Conservation (phyloP, 2,113 vertebrate species). For the Macquaria ambigua region DNA sequence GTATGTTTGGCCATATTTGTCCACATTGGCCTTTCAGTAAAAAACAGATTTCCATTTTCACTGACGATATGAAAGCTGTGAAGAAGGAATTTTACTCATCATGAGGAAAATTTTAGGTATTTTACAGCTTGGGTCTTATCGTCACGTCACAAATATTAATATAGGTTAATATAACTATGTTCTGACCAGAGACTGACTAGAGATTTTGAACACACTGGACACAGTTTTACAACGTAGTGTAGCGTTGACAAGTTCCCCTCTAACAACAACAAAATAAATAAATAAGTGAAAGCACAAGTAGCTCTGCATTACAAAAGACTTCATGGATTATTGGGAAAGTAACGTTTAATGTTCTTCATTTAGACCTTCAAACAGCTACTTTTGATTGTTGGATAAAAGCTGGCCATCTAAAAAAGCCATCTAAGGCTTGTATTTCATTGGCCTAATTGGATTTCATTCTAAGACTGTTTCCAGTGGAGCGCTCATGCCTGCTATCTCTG, state of each 20-base stretch:
- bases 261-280: neutral
- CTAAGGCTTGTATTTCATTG: constrained; percentile 6
- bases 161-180: neutral
- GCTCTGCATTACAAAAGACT: neutral
- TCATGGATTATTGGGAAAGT: neutral
- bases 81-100: neutral
- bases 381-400: constrained; percentile 3
- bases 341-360: neutral
- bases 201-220: neutral
- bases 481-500: neutral
- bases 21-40: neutral
- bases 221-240: neutral
- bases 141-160: neutral
- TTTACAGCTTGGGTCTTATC: neutral
- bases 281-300: neutral
- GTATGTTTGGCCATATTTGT: neutral
- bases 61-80: neutral
- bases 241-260: too few relatives aligned
- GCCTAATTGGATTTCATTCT: neutral
- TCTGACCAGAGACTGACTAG: neutral
- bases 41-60: neutral
- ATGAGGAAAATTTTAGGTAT: neutral
- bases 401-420: constrained; percentile 16
- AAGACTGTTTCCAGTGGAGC: neutral
- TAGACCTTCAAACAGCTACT: neutral